Percentiles rank a stretch among this genome's conserved stretches.
Conservation (phyloP, 1,140 invertebrate genomes). For the Heliothis virescens region DNA sequence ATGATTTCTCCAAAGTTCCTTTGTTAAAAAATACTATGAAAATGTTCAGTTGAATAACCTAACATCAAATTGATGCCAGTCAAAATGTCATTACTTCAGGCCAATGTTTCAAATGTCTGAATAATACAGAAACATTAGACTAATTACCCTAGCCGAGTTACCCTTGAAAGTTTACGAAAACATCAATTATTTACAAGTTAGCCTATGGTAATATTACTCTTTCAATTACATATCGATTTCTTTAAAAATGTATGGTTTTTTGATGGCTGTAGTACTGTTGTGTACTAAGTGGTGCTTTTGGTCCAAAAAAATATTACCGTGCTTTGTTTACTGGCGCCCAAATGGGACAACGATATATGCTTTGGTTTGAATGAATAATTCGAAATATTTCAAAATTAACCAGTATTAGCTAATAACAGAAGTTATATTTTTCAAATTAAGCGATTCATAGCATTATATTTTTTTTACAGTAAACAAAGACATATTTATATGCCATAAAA, state of each 20-base stretch:
- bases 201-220: conserved; percentile 10
- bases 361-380: background rate
- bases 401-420: too few species aligned
- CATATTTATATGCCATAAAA: background rate
- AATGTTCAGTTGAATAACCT: too few species aligned
- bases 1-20: background rate
- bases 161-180: conserved; percentile 23
- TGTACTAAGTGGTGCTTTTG: background rate
- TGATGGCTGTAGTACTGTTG: background rate
- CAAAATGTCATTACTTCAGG: conserved; percentile 5
- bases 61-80: background rate
- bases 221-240: background rate
- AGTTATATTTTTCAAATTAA: too few species aligned
- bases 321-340: conserved; percentile 13
- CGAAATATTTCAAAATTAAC: too few species aligned
- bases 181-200: conserved; percentile 39
- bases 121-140: conserved; percentile 22
- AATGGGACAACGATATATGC: background rate
- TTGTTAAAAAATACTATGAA: background rate
- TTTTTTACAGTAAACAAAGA: background rate
- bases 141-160: conserved; percentile 26
- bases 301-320: too few species aligned
- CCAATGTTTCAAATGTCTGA: background rate
- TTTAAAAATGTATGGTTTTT: conserved; percentile 29
- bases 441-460: too few species aligned